phyloP scores from a whole-genome alignment of 2,888 invertebrate species.

The Caenorhabditis sinica region DNA sequence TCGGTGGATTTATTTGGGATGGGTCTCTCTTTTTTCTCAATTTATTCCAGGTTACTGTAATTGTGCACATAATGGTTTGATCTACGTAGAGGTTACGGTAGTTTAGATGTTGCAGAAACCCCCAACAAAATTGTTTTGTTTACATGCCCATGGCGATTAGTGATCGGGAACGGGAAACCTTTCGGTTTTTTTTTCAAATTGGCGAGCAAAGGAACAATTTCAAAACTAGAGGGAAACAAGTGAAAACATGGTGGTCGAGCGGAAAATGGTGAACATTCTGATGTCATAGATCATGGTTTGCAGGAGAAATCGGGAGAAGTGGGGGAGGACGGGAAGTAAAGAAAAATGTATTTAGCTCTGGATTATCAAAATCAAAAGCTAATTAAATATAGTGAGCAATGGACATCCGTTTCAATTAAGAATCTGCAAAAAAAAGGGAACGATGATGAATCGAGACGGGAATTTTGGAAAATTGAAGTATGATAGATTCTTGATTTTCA shows the following conservation, averaged over 20 bases:
- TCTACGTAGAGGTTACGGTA: slow-evolving; percentile 35
- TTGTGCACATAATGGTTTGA: slow-evolving; percentile 50
- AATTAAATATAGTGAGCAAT: neutral
- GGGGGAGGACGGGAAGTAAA: no score
- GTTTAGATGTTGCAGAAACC: slow-evolving; percentile 22
- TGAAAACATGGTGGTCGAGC: neutral
- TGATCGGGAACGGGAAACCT: slow-evolving; percentile 17
- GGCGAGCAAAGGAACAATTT: slow-evolving; percentile 15
- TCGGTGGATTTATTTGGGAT: slow-evolving; percentile 15
- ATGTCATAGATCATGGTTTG: slow-evolving; percentile 34
- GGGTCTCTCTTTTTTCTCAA: neutral
- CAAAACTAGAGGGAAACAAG: neutral
- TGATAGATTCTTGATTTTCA: no score
- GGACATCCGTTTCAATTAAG: slow-evolving; percentile 26
- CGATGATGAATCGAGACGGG: neutral
- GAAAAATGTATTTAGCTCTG: neutral
- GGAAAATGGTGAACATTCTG: slow-evolving; percentile 14
- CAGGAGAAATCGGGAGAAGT: neutral
- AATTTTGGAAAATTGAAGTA: neutral
- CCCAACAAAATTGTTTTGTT: neutral
- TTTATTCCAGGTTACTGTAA: slow-evolving; percentile 32
- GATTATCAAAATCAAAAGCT: slow-evolving; percentile 23
- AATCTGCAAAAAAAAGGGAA: neutral
- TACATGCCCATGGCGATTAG: slow-evolving; percentile 9
- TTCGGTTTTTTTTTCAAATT: no score